These are phyloP conservation scores for Halesus radiatus DNA, from an alignment of 1,140 invertebrate species.

Conservation along the genomic window DNA sequence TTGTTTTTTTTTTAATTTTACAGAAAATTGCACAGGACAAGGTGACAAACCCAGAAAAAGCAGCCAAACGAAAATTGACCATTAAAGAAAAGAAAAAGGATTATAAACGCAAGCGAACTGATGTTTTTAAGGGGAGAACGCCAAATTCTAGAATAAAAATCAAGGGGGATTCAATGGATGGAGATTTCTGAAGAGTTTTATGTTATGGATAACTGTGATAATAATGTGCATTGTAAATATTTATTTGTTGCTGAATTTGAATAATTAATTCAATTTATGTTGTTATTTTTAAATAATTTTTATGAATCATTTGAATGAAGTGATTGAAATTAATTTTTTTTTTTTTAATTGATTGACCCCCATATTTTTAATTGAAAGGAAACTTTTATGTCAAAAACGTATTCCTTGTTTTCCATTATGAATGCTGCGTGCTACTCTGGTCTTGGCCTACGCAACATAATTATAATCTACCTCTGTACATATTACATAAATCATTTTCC, in stretches of 20 bases:
- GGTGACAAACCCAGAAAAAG: constrained; percentile 82
- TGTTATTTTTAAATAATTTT: too few species aligned
- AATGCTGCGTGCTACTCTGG: too few species aligned
- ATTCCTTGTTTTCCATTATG: too few species aligned
- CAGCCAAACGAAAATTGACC: constrained; percentile 83
- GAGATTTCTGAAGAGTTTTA: neutral
- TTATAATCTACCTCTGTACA: too few species aligned
- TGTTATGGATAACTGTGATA: constrained; percentile 5
- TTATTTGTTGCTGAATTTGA: neutral
- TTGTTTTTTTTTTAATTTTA: constrained; percentile 31
- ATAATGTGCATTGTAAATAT: constrained; percentile 2
- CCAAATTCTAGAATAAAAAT: constrained; percentile 43
- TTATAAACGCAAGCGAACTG: constrained; percentile 79
- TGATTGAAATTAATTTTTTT: too few species aligned
- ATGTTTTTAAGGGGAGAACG: constrained; percentile 66
- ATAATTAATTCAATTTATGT: neutral
- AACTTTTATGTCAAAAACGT: too few species aligned
- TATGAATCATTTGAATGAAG: too few species aligned
- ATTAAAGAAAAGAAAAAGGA: constrained; percentile 83
- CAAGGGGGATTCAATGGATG: constrained; percentile 19
- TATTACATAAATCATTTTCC: too few species aligned
- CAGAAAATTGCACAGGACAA: constrained; percentile 72
- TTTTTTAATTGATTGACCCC: too few species aligned
- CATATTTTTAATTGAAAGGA: too few species aligned
- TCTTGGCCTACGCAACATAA: too few species aligned